These are phyloP conservation scores for Anoplius nigerrimus DNA, from an alignment of 2,888 invertebrate genomes.

Conservation along the genomic window DNA sequence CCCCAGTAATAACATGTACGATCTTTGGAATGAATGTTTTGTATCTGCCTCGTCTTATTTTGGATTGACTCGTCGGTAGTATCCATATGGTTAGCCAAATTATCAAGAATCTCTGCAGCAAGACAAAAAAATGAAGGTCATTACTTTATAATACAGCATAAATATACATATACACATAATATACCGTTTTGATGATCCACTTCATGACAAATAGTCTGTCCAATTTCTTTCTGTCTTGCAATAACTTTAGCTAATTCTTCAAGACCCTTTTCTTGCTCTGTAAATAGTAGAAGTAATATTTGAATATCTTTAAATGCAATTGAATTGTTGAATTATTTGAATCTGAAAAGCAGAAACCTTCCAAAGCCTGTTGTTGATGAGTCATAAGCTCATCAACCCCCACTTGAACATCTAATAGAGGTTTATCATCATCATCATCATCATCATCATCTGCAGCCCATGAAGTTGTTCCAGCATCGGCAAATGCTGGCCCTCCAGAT, in stretches of 20 bases:
- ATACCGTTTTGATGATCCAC: conserved; percentile 87
- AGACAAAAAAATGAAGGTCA: conserved; percentile 36
- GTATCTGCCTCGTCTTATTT: conserved; percentile 82
- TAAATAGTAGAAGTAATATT: conserved; percentile 46
- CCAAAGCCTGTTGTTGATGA: conserved; percentile 79
- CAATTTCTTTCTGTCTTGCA: conserved; percentile 85
- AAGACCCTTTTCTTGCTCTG: conserved; percentile 86
- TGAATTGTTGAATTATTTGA: conserved; percentile 18
- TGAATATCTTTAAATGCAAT: conserved; percentile 3
- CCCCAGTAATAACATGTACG: conserved; percentile 86
- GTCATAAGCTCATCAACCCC: conserved; percentile 77
- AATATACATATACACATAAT: conserved; percentile 29
- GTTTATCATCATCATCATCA: conserved; percentile 72
- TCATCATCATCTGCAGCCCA: conserved; percentile 74
- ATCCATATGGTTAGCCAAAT: conserved; percentile 84
- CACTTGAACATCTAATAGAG: conserved; percentile 74
- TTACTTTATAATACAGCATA: background rate
- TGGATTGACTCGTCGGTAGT: conserved; percentile 82
- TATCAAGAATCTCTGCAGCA: conserved; percentile 83
- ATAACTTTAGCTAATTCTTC: conserved; percentile 85
- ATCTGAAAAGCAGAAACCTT: conserved; percentile 74
- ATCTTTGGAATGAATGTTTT: conserved; percentile 81
- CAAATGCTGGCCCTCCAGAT: conserved; percentile 67
- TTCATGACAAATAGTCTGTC: conserved; percentile 84
- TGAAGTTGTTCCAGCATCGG: conserved; percentile 75